Conservation (phyloP, 2,797 vertebrate species). For the Artibeus jamaicensis region DNA sequence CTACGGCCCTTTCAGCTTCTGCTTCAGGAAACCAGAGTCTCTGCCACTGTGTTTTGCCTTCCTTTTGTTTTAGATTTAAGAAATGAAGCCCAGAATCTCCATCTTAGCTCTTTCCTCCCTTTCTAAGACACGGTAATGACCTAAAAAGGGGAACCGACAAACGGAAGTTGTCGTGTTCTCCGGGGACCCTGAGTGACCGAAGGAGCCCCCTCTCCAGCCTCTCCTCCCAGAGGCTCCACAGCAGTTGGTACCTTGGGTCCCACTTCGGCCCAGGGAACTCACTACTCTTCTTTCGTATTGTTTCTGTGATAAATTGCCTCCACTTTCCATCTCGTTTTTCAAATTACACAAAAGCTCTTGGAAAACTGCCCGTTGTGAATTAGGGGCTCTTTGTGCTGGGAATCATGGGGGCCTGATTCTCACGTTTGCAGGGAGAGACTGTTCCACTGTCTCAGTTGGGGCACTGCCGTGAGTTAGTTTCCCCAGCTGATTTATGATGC, state of each 20-base stretch:
- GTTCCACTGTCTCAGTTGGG: not conserved
- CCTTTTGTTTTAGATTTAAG: not conserved
- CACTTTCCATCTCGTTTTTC: not conserved
- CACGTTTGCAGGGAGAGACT: not conserved
- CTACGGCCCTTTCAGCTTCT: not conserved
- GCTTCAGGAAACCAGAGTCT: not conserved
- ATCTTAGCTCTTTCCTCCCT: not conserved
- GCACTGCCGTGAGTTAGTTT: not conserved
- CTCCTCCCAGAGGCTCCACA: not conserved
- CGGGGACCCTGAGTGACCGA: fast-evolving
- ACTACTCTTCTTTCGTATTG: not conserved
- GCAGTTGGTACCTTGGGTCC: not conserved
- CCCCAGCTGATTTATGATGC: not conserved
- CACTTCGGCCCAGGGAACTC: not conserved
- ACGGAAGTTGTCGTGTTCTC: not conserved
- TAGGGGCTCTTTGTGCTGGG: not conserved
- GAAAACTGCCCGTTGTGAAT: not conserved
- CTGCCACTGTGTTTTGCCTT: not conserved
- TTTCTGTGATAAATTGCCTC: not conserved
- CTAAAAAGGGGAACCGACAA: not conserved
- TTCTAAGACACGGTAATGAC: not conserved
- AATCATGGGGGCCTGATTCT: not conserved
- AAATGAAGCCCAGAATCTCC: not conserved
- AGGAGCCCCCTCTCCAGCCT: fast-evolving
- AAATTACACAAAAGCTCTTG: not conserved